These are phyloP conservation scores for Pachymerium ferrugineum DNA, from an alignment of 2,888 invertebrate species.

Conservation along the genomic window DNA sequence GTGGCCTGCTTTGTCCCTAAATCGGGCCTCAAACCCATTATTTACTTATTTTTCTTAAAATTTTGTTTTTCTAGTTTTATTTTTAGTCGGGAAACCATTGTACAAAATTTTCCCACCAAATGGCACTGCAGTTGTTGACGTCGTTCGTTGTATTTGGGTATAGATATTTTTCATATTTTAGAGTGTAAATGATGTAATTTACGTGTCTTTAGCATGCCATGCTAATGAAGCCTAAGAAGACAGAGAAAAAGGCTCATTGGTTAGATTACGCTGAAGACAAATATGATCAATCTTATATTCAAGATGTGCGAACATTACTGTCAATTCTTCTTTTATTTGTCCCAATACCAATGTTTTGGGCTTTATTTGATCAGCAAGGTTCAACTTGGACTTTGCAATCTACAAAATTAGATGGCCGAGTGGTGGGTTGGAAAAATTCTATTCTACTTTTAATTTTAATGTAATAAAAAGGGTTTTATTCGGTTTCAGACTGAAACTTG, in stretches of 20 bases:
- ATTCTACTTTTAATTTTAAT: too few species aligned
- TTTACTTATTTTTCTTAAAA: too few species aligned
- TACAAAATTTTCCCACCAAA: slow-evolving; percentile 73
- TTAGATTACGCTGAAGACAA: slow-evolving; percentile 51
- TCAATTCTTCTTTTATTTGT: slow-evolving; percentile 47
- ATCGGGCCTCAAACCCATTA: too few species aligned
- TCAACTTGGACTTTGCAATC: slow-evolving; percentile 51
- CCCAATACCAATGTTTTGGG: slow-evolving; percentile 54
- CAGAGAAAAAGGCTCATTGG: slow-evolving; percentile 46
- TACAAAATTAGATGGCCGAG: slow-evolving; percentile 44
- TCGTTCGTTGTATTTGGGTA: slow-evolving; percentile 69
- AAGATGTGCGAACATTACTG: slow-evolving; percentile 46
- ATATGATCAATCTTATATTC: slow-evolving; percentile 46
- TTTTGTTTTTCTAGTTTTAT: slow-evolving; percentile 55
- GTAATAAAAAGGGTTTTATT: too few species aligned
- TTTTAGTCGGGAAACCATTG: slow-evolving; percentile 67
- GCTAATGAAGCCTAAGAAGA: background rate
- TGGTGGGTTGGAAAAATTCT: slow-evolving; percentile 33
- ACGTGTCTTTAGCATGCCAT: background rate
- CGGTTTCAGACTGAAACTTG: slow-evolving; percentile 36
- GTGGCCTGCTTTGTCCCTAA: too few species aligned
- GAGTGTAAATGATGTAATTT: background rate
- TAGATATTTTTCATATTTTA: background rate
- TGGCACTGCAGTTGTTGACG: slow-evolving; percentile 75
- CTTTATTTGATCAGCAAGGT: slow-evolving; percentile 53